These are phyloP conservation scores for Drosophila biarmipes DNA, from an alignment of 1,140 invertebrate genomes.

Conservation along the genomic window DNA sequence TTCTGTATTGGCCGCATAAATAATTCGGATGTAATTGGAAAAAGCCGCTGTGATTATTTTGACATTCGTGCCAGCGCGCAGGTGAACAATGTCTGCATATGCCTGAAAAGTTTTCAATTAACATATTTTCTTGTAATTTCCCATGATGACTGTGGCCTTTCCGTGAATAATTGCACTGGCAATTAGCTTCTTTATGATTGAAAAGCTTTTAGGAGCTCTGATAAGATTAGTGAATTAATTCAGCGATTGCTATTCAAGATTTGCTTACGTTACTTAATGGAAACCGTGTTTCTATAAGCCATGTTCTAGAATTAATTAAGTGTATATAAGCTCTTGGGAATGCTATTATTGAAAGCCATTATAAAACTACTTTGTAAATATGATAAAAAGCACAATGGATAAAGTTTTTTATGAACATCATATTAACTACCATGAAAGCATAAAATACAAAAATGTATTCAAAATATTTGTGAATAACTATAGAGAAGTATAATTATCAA, in stretches of 20 bases:
- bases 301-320: constrained; percentile 5
- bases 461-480: neutral
- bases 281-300: neutral
- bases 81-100: constrained; percentile 23
- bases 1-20: constrained; percentile 63
- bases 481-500: neutral
- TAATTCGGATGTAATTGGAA: constrained; percentile 61
- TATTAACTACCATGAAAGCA: too few species aligned
- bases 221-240: constrained; percentile 37
- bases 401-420: too few species aligned
- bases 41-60: constrained; percentile 32
- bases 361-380: neutral
- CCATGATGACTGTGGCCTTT: constrained; percentile 26
- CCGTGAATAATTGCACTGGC: constrained; percentile 13
- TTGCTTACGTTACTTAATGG: constrained; percentile 12
- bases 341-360: neutral
- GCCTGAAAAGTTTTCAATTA: constrained; percentile 36
- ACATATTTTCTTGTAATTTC: constrained; percentile 31
- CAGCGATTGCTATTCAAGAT: constrained; percentile 9
- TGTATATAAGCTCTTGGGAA: constrained; percentile 1
- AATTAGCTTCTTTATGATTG: constrained; percentile 16
- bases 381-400: too few species aligned
- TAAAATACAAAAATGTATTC: neutral
- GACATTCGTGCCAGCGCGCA: constrained; percentile 23
- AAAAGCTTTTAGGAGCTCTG: constrained; percentile 30